phyloP scores from a whole-genome alignment of 2,797 vertebrate genomes.

The Margarornis squamiger region DNA sequence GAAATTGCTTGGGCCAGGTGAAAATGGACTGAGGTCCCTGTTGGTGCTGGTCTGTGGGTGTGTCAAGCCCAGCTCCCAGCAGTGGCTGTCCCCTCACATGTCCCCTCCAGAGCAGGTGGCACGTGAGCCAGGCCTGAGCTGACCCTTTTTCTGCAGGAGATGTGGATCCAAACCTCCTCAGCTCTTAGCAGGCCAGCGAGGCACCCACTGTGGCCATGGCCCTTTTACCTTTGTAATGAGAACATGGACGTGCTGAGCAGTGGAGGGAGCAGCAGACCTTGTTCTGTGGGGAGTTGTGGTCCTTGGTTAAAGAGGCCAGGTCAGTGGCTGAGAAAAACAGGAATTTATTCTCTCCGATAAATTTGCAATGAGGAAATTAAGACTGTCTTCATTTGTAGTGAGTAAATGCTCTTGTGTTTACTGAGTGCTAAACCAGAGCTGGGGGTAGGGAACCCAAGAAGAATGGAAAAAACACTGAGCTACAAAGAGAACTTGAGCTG shows the following conservation, averaged over 20 bases:
- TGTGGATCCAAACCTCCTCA: background rate
- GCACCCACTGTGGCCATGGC: background rate
- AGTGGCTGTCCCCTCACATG: rapidly evolving
- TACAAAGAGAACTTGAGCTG: background rate
- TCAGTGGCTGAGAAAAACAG: background rate
- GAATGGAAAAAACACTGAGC: background rate
- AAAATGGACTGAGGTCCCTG: background rate
- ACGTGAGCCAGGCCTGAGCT: background rate
- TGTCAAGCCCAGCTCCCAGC: background rate
- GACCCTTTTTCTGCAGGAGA: background rate
- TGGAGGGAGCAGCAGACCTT: background rate
- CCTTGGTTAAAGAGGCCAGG: background rate
- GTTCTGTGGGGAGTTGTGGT: background rate
- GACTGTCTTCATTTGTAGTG: background rate
- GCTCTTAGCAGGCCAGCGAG: background rate
- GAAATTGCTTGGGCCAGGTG: background rate
- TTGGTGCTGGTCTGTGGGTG: background rate
- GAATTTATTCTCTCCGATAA: background rate
- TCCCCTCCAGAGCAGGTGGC: background rate
- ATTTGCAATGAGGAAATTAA: background rate
- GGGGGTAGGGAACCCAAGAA: background rate
- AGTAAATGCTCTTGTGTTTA: background rate
- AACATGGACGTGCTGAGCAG: background rate
- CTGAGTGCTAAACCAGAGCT: background rate
- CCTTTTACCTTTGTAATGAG: background rate